Evolutionary conservation across 37 sponge, comb jelly and placozoan genomes (phyloP).

Genomic region (Chondrilla cf. caribensis): DNA sequence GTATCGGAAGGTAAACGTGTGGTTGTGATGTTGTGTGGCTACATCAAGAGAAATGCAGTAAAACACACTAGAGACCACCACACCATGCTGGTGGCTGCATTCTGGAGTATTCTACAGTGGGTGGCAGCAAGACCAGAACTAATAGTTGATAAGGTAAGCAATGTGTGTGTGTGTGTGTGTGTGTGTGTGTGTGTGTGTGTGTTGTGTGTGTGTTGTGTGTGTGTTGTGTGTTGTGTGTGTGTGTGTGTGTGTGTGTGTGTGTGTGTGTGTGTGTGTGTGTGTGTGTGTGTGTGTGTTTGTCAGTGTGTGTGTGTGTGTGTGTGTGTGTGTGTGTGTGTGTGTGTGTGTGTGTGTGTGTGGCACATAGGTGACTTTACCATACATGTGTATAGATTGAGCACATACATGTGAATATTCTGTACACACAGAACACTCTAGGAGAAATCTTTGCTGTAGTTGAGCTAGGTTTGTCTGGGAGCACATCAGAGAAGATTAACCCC

Average conservation of each 20-base stretch:
- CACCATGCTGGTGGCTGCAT: conserved; percentile 85
- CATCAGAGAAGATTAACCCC: conserved; percentile 17
- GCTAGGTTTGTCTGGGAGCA: conserved; percentile 73
- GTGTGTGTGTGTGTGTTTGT: conserved; percentile 8
- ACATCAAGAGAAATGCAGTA: conserved; percentile 52
- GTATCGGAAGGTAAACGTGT: conserved; percentile 37
- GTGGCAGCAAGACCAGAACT: conserved; percentile 56
- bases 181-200: too few relatives aligned
- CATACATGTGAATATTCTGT: neutral
- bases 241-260: conserved; percentile 11
- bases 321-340: neutral
- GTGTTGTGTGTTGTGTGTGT: neutral
- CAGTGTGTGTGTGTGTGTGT: conserved; percentile 6
- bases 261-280: conserved; percentile 6
- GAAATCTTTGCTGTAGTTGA: conserved; percentile 70
- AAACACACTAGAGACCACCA: conserved; percentile 78
- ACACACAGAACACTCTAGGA: conserved; percentile 42
- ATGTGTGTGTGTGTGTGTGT: conserved; percentile 14
- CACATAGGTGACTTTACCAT: too few relatives aligned
- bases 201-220: neutral
- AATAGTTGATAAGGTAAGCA: conserved; percentile 53
- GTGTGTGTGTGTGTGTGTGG: neutral
- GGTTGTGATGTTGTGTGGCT: conserved; percentile 65
- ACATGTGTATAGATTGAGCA: too few relatives aligned
- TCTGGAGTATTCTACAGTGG: conserved; percentile 63